Conservation (phyloP, 1,140 invertebrate genomes). For the Pygmarrhopalites habei region DNA sequence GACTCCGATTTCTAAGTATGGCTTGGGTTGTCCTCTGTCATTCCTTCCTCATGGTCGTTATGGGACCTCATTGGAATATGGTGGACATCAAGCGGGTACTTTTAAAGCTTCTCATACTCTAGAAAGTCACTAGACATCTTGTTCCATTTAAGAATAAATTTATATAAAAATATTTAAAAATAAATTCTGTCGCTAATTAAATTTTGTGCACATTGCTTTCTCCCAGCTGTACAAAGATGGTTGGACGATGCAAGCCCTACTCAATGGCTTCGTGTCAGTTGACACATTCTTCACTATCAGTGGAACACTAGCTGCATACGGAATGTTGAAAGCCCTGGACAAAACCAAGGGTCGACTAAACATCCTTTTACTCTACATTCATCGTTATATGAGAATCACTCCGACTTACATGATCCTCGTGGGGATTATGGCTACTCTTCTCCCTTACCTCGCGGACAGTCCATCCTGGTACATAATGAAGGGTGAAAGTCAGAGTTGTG, state of each 20-base stretch:
- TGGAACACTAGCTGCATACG: conserved; percentile 22
- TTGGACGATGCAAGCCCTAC: conserved; percentile 24
- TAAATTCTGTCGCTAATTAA: background rate
- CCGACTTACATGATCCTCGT: conserved; percentile 60
- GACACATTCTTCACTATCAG: conserved; percentile 48
- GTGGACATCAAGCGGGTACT: conserved; percentile 4
- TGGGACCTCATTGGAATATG: conserved; percentile 6
- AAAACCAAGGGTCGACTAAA: conserved; percentile 28
- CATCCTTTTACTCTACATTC: conserved; percentile 19
- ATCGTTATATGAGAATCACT: conserved; percentile 52
- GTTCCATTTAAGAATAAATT: background rate
- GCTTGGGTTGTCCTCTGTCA: conserved; percentile 51
- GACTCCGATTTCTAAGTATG: conserved; percentile 47
- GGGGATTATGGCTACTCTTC: conserved; percentile 59
- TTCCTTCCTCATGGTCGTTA: conserved; percentile 49
- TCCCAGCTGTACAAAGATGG: conserved; percentile 1
- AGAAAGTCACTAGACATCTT: background rate
- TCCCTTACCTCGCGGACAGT: conserved; percentile 59
- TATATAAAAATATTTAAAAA: background rate
- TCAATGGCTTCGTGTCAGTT: conserved; percentile 46
- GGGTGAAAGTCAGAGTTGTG: conserved; percentile 54
- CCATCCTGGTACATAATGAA: conserved; percentile 58
- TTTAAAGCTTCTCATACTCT: background rate
- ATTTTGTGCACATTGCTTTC: too few relatives aligned
- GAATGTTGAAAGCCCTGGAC: conserved; percentile 17